phyloP scores from a whole-genome alignment of 2,888 invertebrate species.

The Sminthurides aquaticus region DNA sequence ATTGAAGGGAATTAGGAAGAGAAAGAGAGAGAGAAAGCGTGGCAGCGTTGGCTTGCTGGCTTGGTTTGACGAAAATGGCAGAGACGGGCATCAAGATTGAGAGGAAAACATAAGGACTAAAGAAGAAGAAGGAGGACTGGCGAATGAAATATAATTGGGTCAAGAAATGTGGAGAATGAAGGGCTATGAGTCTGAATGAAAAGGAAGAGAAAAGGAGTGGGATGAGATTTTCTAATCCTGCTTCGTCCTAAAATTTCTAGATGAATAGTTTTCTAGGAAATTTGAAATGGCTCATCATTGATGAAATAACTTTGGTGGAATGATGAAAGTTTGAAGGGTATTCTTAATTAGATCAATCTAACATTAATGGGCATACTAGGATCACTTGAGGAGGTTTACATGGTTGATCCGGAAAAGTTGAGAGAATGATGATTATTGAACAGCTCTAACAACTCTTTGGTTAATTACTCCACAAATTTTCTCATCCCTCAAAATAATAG shows the following conservation, averaged over 20 bases:
- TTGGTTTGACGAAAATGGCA: no score
- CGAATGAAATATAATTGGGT: no score
- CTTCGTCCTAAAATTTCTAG: background rate
- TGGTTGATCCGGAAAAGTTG: background rate
- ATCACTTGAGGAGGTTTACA: background rate
- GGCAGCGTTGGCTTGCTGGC: no score
- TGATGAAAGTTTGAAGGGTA: constrained; percentile 1
- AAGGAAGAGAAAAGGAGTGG: background rate
- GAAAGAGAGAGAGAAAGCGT: no score
- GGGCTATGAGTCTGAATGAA: no score
- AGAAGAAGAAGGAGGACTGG: no score
- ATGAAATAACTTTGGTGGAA: background rate
- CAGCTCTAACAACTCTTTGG: background rate
- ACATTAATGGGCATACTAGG: background rate
- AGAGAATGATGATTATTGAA: background rate
- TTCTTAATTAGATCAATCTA: constrained; percentile 7
- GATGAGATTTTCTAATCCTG: background rate
- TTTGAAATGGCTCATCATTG: background rate
- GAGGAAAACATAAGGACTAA: no score
- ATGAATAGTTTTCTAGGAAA: background rate
- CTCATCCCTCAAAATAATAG: background rate
- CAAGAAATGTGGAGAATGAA: no score
- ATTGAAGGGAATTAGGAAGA: no score
- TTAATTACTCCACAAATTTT: background rate
- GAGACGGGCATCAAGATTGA: no score